These are phyloP conservation scores for Trachurus trachurus DNA, from an alignment of 2,797 vertebrate species.

Conservation along the genomic window DNA sequence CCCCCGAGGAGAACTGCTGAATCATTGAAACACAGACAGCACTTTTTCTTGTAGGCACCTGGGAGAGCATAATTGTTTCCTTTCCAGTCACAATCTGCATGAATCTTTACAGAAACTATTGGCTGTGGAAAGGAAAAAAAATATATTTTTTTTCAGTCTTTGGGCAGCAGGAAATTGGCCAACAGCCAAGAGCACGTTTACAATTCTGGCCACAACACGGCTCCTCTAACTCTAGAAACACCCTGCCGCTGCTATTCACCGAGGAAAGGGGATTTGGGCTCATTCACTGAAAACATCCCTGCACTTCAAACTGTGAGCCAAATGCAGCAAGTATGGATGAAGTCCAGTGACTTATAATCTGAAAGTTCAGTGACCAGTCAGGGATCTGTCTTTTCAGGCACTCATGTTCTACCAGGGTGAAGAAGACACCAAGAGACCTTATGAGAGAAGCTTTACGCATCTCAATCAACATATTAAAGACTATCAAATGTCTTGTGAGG, in stretches of 20 bases:
- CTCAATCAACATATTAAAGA: background rate
- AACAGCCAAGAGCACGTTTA: background rate
- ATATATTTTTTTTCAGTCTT: background rate
- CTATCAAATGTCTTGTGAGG: background rate
- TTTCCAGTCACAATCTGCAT: background rate
- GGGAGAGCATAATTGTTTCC: no score
- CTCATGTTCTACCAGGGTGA: background rate
- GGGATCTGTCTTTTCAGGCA: constrained; percentile 14
- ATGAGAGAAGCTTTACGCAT: background rate
- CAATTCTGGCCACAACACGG: background rate
- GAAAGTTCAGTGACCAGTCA: constrained; percentile 9
- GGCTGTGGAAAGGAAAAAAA: background rate
- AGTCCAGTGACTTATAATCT: constrained; percentile 1
- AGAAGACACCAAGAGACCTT: constrained; percentile 1
- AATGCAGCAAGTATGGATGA: constrained; percentile 5
- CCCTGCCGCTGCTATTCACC: background rate
- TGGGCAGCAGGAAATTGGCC: background rate
- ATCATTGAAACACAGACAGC: background rate
- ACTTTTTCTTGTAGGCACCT: background rate
- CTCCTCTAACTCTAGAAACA: constrained; percentile 10
- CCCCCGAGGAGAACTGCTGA: background rate
- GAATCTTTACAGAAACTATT: background rate
- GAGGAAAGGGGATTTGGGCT: background rate
- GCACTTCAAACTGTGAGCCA: background rate
- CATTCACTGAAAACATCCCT: constrained; percentile 5